phyloP scores from a whole-genome alignment of 2,113 vertebrate species.

The Amblyornis subalaris region DNA sequence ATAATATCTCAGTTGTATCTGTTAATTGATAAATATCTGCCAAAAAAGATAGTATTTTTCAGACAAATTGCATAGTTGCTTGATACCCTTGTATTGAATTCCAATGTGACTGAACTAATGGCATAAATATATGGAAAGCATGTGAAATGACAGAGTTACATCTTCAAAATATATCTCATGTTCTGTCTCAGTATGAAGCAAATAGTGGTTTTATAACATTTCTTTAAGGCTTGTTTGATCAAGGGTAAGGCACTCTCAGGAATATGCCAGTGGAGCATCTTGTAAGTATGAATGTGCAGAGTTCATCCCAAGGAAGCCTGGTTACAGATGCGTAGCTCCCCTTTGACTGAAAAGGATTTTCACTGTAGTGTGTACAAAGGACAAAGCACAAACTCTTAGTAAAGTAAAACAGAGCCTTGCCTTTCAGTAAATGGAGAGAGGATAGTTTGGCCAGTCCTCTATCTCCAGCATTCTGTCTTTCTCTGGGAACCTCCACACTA shows the following conservation, averaged over 20 bases:
- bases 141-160: neutral
- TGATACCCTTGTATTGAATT: neutral
- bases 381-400: neutral
- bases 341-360: neutral
- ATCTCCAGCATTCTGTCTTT: neutral
- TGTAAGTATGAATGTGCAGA: neutral
- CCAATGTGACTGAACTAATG: neutral
- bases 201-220: neutral
- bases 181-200: neutral
- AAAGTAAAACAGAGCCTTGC: neutral
- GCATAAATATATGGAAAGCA: neutral
- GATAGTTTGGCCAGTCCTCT: neutral
- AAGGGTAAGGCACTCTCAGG: neutral
- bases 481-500: neutral
- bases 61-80: neutral
- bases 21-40: slow-evolving; percentile 8
- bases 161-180: neutral
- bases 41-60: neutral
- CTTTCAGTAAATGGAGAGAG: neutral
- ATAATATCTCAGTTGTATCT: neutral
- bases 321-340: neutral
- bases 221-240: neutral
- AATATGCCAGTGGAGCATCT: neutral
- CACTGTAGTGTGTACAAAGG: neutral
- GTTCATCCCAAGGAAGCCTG: neutral